These are phyloP conservation scores for Acanthosoma haemorrhoidale DNA, from an alignment of 2,888 invertebrate species.

Conservation along the genomic window DNA sequence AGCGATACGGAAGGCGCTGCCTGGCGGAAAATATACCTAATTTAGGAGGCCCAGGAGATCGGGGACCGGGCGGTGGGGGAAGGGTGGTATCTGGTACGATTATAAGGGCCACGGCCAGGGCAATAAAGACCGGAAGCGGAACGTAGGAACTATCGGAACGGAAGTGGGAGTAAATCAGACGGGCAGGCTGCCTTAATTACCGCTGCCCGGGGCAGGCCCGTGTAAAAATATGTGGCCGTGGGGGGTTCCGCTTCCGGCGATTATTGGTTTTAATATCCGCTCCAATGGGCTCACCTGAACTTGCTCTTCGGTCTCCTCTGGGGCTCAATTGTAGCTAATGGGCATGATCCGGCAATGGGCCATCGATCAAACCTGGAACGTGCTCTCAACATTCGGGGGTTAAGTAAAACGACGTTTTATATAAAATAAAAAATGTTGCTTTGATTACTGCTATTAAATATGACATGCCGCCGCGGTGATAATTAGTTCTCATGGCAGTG, in stretches of 20 bases:
- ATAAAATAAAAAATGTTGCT: too few species aligned
- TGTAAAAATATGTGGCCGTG: constrained; percentile 1
- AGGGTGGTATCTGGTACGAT: not conserved
- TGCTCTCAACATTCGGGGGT: too few species aligned
- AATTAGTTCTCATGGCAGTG: too few species aligned
- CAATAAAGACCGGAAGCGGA: constrained; percentile 12
- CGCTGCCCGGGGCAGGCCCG: constrained; percentile 4
- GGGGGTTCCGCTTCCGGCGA: not conserved
- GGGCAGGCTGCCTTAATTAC: not conserved
- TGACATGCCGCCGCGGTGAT: too few species aligned
- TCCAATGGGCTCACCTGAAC: not conserved
- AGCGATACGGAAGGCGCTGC: not conserved
- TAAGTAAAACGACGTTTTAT: too few species aligned
- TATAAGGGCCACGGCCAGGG: not conserved
- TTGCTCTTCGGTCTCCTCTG: too few species aligned
- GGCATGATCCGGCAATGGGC: too few species aligned
- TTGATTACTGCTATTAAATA: too few species aligned
- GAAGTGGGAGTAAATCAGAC: constrained; percentile 4
- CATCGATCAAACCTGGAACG: too few species aligned
- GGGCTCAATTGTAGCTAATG: too few species aligned
- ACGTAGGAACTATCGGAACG: constrained; percentile 14
- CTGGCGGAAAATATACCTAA: constrained; percentile 3
- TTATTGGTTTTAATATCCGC: constrained; percentile 14
- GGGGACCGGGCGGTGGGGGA: not conserved
- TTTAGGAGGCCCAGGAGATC: not conserved